Evolutionary conservation across 1,140 invertebrate species (phyloP).

Genomic region (Pseudobourletiella spinata): DNA sequence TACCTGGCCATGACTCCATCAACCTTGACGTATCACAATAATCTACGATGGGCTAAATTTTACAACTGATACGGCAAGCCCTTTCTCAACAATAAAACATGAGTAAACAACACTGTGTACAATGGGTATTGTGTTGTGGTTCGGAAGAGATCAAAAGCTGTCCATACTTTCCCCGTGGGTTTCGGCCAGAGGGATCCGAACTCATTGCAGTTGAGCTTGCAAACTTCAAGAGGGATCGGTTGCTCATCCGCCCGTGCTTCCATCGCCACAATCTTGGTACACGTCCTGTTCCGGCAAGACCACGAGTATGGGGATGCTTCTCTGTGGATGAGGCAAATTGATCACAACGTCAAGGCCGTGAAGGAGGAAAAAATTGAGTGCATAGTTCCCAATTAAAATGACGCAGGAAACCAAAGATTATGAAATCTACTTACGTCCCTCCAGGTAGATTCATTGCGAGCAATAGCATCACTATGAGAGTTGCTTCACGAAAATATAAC

Average conservation of each 20-base stretch:
- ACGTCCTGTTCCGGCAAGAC: conserved; percentile 20
- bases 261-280: conserved; percentile 11
- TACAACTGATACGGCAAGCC: too few relatives aligned
- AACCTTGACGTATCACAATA: too few relatives aligned
- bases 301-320: conserved; percentile 13
- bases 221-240: conserved; percentile 27
- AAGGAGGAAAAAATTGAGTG: neutral
- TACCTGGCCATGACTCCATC: too few relatives aligned
- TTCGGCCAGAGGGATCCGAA: conserved; percentile 59
- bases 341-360: neutral
- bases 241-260: conserved; percentile 7
- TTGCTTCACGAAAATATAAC: too few relatives aligned
- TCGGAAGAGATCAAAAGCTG: neutral
- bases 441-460: too few relatives aligned
- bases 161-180: conserved; percentile 49
- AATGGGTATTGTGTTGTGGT: too few relatives aligned
- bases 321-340: neutral
- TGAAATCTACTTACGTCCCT: too few relatives aligned
- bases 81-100: too few relatives aligned
- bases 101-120: too few relatives aligned
- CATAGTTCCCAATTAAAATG: neutral
- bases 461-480: too few relatives aligned
- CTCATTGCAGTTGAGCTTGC: conserved; percentile 37
- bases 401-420: too few relatives aligned
- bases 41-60: too few relatives aligned